phyloP scores from a whole-genome alignment of 2,888 invertebrate species.

The Eristalis intricaria region DNA sequence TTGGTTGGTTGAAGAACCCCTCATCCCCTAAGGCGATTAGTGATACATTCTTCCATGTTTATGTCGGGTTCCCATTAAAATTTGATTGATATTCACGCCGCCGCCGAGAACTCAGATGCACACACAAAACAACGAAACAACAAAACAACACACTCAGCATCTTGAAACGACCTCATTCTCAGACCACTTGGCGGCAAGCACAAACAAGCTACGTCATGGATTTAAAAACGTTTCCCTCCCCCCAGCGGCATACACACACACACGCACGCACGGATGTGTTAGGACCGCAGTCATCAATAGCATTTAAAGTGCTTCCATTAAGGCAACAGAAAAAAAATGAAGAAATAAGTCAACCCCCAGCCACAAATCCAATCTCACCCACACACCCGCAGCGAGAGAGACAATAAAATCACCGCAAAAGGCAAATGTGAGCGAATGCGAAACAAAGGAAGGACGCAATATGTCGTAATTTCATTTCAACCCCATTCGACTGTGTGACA shows the following conservation, averaged over 20 bases:
- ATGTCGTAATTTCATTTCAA: constrained; percentile 38
- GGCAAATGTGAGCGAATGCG: constrained; percentile 39
- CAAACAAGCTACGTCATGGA: constrained; percentile 26
- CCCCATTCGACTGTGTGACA: constrained; percentile 41
- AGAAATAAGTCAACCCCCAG: not conserved
- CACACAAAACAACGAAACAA: not conserved
- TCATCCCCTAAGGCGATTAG: not conserved
- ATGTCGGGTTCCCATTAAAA: not conserved
- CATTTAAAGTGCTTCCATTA: constrained; percentile 43
- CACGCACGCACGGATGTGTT: too few relatives aligned
- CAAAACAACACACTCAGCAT: not conserved
- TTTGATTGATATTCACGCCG: not conserved
- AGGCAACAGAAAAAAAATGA: constrained; percentile 1
- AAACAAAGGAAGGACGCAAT: constrained; percentile 12
- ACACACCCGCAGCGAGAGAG: constrained; percentile 10
- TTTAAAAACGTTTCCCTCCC: constrained; percentile 11
- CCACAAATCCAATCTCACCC: constrained; percentile 22
- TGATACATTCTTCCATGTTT: not conserved
- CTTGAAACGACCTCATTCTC: not conserved
- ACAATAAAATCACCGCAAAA: constrained; percentile 61
- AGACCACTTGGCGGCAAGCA: constrained; percentile 28
- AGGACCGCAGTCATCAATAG: constrained; percentile 17
- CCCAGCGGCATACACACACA: not conserved
- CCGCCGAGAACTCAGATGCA: not conserved
- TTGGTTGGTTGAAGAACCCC: not conserved